phyloP scores from a whole-genome alignment of 2,113 vertebrate genomes.

The Cygnus atratus region DNA sequence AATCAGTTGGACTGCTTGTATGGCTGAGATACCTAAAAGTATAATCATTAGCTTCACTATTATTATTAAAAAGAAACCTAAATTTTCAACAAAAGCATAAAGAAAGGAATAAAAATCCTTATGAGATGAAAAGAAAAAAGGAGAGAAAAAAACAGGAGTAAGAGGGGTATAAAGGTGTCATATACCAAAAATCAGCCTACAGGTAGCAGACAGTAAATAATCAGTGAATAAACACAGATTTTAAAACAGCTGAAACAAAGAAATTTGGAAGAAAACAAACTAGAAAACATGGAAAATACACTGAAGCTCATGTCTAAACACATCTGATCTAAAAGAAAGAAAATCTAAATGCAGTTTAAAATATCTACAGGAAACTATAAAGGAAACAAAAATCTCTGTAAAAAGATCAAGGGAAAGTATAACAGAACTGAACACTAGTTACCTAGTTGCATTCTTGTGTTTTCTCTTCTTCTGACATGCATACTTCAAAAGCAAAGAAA shows the following conservation, averaged over 20 bases:
- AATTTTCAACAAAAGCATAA: neutral
- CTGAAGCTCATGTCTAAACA: neutral
- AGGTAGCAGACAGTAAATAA: neutral
- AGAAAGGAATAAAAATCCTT: neutral
- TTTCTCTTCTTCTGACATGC: neutral
- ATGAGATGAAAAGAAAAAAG: neutral
- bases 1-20: neutral
- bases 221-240: neutral
- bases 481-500: rapidly evolving
- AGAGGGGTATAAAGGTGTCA: neutral
- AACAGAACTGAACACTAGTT: neutral
- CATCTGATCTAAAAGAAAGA: neutral
- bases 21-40: neutral
- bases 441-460: rapidly evolving
- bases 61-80: neutral
- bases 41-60: neutral
- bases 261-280: neutral
- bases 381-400: neutral
- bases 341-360: neutral
- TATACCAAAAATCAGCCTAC: neutral
- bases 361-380: neutral
- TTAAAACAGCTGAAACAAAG: neutral
- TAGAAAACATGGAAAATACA: neutral
- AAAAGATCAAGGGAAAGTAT: neutral
- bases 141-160: neutral